Percentiles rank a stretch among this genome's conserved stretches.
These are phyloP conservation scores for Oasisia sp. DNA, from an alignment of 2,888 invertebrate genomes.

Conservation along the genomic window DNA sequence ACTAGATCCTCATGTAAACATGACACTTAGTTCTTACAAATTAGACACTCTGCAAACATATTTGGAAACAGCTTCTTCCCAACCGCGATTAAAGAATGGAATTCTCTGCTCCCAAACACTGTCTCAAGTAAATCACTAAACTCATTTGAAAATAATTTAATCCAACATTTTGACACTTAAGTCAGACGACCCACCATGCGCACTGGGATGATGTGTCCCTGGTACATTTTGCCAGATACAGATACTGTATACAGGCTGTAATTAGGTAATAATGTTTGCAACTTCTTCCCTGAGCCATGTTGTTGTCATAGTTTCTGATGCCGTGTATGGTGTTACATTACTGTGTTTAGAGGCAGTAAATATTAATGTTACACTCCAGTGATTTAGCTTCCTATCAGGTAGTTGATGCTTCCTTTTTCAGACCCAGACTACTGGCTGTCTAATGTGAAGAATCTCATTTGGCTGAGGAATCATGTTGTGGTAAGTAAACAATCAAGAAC, in stretches of 20 bases:
- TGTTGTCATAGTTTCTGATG: background rate
- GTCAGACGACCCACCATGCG: too few species aligned
- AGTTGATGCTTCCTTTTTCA: conserved; percentile 58
- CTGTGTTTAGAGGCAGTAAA: background rate
- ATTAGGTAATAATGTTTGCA: background rate
- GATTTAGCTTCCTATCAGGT: background rate
- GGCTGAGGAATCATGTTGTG: conserved; percentile 89
- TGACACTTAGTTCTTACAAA: too few species aligned
- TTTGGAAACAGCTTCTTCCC: too few species aligned
- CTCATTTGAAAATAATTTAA: too few species aligned
- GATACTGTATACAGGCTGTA: background rate
- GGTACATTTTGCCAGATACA: too few species aligned
- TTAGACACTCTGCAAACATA: too few species aligned
- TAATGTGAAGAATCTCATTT: conserved; percentile 79
- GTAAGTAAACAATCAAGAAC: conserved; percentile 46
- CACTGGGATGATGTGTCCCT: too few species aligned
- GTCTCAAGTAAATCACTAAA: too few species aligned
- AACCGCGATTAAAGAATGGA: too few species aligned
- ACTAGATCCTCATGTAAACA: too few species aligned
- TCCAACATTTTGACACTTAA: too few species aligned
- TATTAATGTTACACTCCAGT: background rate
- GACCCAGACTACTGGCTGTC: conserved; percentile 80
- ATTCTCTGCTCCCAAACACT: too few species aligned
- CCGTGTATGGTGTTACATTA: background rate
- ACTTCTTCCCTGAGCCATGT: background rate